Evolutionary conservation across 2,113 vertebrate genomes (phyloP), one percentile per base, ranked within the genome.

Genomic region (Microcebus jonahi): DNA sequence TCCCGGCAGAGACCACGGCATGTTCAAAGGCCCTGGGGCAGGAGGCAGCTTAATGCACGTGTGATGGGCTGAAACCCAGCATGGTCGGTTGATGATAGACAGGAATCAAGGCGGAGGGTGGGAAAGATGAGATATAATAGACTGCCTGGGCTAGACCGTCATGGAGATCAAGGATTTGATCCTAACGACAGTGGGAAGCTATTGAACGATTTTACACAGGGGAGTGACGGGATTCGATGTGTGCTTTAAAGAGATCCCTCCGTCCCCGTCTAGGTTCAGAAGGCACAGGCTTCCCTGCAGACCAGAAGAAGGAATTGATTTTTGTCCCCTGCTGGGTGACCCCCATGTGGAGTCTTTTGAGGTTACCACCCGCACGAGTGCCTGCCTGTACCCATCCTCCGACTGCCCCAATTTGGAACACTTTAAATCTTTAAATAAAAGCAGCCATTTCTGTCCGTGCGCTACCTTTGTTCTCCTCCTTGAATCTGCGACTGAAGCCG

Each of bases 401-500:
- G 39, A 3, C 23, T 15, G 68, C 87, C 91, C 89, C 73, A 42
- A 45, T 87, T 91, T 84, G 82, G 79, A 93, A 91, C 39, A 89
- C 90, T 96, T 97, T 67, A 93, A 93, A 96, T 90, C 84, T 97
- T 97, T 86, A 93, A 97, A 96, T 97, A 73, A 95, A 96, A 91
- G 89, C 93, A 97, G 84, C 86, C 48, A 67, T 97, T 95, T 71
- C 82, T 90, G 80, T 92, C 81, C 55, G 0, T 83, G 92, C 81
- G 85, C 95, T 91, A 31, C 70, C 95, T 96, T 97, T 97, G 97
- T 97, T 97, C 94, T 96, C 77, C 85, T 93, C 61, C 93, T 97
- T 96, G 96, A 94, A 97, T 81, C 91, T 57, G 61, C 90, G 94
- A 88, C 42, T 96, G 97, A 97, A 97, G 88, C 23, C 4, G 50